phyloP scores from a whole-genome alignment of 1,140 invertebrate genomes.

The Dreissena rostriformis region DNA sequence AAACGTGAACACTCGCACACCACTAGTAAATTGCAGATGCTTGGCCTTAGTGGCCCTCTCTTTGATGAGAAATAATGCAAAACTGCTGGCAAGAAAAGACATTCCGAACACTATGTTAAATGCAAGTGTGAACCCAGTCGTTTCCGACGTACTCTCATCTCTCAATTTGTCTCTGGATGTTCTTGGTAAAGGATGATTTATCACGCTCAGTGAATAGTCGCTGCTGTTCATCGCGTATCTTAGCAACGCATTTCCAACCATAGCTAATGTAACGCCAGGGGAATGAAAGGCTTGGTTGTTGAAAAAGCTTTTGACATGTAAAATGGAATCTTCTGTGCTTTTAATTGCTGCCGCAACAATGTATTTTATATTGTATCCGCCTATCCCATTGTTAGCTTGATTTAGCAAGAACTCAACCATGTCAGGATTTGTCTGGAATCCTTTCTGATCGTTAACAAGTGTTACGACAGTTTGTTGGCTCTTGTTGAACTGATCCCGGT shows the following conservation, averaged over 20 bases:
- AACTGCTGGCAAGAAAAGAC: slow-evolving; percentile 73
- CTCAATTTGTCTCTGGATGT: slow-evolving; percentile 63
- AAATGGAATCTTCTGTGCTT: neutral
- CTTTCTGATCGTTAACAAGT: slow-evolving; percentile 59
- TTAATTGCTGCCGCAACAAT: slow-evolving; percentile 70
- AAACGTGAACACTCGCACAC: slow-evolving; percentile 86
- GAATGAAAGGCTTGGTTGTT: slow-evolving; percentile 87
- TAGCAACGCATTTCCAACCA: slow-evolving; percentile 84
- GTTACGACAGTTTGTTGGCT: slow-evolving; percentile 22
- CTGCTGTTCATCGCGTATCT: slow-evolving; percentile 72
- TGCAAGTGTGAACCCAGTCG: slow-evolving; percentile 66
- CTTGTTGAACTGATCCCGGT: slow-evolving; percentile 63
- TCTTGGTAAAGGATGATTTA: slow-evolving; percentile 72
- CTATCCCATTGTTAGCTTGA: slow-evolving; percentile 66
- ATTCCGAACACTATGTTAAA: slow-evolving; percentile 76
- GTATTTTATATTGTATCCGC: slow-evolving; percentile 71
- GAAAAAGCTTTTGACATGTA: slow-evolving; percentile 78
- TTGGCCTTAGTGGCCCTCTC: slow-evolving; percentile 71
- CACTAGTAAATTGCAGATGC: slow-evolving; percentile 77
- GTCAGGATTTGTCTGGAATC: slow-evolving; percentile 59
- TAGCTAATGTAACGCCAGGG: slow-evolving; percentile 85
- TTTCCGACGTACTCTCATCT: slow-evolving; percentile 57
- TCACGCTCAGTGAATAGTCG: slow-evolving; percentile 52
- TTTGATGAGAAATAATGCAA: slow-evolving; percentile 74
- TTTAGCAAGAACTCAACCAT: slow-evolving; percentile 66